Evolutionary conservation across 1,140 invertebrate species (phyloP), one percentile per base, ranked within the genome.

Genomic region (Lasioglossum baleicum): DNA sequence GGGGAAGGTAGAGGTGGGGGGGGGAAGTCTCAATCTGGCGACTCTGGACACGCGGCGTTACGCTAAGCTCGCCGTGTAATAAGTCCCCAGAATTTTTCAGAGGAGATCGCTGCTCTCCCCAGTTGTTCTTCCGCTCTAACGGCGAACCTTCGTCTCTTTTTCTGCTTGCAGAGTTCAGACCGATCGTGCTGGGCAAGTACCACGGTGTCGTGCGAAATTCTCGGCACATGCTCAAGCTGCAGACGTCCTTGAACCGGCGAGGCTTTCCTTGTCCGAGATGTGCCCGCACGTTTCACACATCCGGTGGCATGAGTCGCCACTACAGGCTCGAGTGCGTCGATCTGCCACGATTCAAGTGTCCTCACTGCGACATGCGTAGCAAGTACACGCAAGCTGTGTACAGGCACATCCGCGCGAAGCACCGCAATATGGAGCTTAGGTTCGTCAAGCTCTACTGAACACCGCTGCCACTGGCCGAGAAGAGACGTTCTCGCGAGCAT

Each of bases 151-250:
- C 64, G 48, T 74, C 64, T 87, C 8, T 88, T 85, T 80, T 85
- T 89, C 51, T 90, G 89, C 42, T 91, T 90, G 31, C 89, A 91
- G 90, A 88, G 8, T 90, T 87, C 56, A 79, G 81, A 31, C 88
- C 83, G 58, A 74, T 89, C 53, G 58, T 88, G 15, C 48, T 90
- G 51, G 84, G 83, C 60, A 90, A 88, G 73, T 83, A 74, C 56
- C 78, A 85, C 67, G 60, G 68, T 51, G 56, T 74, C 20, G 44
- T 80, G 22, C 72, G 84, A 40, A 80, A 72, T 61, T 68, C 80
- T 40, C 72, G 79, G 44, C 80, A 82, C 64, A 78, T 70, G 69
- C 42, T 72, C 13, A 83, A 64, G 61, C 85, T 69, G 56, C 84
- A 87, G 66, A 44, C 74, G n/a, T 42, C 78, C 40, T 22, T 64